Conservation (phyloP, 1,140 invertebrate species). For the Tetraneura akinire region DNA sequence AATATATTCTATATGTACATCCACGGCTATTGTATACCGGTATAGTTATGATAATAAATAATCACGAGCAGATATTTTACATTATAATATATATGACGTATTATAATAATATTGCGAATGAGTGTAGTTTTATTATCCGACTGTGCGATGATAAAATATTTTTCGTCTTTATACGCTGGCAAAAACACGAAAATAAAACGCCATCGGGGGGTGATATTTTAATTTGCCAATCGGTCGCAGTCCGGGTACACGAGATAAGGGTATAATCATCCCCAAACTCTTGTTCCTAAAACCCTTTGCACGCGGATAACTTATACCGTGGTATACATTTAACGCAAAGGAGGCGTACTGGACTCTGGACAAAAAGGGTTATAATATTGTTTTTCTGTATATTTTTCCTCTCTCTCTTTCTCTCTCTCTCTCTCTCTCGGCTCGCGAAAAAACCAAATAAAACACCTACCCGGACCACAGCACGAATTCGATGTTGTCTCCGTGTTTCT, state of each 20-base stretch:
- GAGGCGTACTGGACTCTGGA: too few relatives aligned
- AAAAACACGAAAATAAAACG: background rate
- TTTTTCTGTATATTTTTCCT: background rate
- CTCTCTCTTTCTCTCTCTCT: background rate
- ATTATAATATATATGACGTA: too few relatives aligned
- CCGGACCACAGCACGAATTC: conserved; percentile 93
- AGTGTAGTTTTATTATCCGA: too few relatives aligned
- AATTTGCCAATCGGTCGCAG: conserved; percentile 20
- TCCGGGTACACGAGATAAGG: background rate
- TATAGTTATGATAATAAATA: too few relatives aligned
- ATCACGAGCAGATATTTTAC: too few relatives aligned
- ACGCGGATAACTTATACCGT: background rate
- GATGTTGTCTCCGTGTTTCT: conserved; percentile 76
- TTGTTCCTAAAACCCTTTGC: background rate
- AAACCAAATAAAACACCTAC: conserved; percentile 64
- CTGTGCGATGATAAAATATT: too few relatives aligned
- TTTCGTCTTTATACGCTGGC: background rate
- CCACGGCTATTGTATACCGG: too few relatives aligned
- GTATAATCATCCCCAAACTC: background rate
- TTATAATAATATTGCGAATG: too few relatives aligned
- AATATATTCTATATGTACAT: too few relatives aligned
- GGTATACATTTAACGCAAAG: too few relatives aligned
- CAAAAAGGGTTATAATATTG: background rate
- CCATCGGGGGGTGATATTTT: background rate
- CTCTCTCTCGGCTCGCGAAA: background rate